Evolutionary conservation across 2,888 invertebrate species (phyloP), one percentile per base, ranked within the genome.

Genomic region (Drosophila maculinotata): DNA sequence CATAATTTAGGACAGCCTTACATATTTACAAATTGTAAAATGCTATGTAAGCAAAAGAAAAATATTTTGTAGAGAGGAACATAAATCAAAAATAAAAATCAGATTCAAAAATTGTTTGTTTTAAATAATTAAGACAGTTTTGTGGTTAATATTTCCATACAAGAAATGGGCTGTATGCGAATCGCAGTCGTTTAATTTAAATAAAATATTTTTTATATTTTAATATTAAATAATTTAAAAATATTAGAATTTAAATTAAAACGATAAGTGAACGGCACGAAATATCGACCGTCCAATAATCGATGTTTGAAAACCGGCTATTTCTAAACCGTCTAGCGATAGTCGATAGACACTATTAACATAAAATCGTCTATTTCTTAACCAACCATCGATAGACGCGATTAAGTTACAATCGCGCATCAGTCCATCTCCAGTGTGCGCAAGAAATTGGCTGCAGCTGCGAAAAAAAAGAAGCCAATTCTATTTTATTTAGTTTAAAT

Each of bases 401-500:
- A 35, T 14, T 15, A 20, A 12, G 7, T 25, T 14, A 10, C 12
- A 35, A 47, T 60, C 75, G 60, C 9, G n/a, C n/a, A 1, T 28
- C 9, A 9, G 41, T 8, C 28, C 56, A 52, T 41, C 60, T 15
- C 35, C 56, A 64, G 68, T 60, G 39, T 58, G 64, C 73, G 62
- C 47, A 73, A 47, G 56, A 64, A 45, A 64, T 68, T 80, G 58
- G 52, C 69, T 76, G 73, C 79, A 78, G 78, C 69, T 71, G 75
- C 63, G 36, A 45, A 53, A 54, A 49, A 67, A 42, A 57, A 62
- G 52, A 49, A 41, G 45, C 28, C 58, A 60, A 52, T 48, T 59
- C 41, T 49, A 51, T 77, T 70, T 51, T 57, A 66, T 59, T 62
- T 73, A 71, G 48, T 79, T 86, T 54, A 48, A 78, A 66, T 54